Conservation (phyloP, 2,888 invertebrate genomes). For the Apocheima hispidaria region DNA sequence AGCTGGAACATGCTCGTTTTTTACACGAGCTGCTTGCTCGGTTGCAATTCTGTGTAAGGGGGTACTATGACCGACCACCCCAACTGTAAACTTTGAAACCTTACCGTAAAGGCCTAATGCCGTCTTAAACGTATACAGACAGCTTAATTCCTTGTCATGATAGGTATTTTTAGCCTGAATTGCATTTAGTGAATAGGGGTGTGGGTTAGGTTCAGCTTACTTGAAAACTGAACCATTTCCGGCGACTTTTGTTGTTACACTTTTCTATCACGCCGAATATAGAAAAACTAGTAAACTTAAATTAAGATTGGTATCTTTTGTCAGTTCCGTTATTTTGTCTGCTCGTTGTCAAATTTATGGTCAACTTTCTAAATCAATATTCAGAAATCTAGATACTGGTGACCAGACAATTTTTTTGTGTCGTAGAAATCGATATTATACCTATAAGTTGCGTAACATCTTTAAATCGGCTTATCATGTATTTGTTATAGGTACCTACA, state of each 20-base stretch:
- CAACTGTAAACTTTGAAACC: constrained; percentile 31
- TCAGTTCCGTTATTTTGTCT: constrained; percentile 19
- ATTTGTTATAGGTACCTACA: background rate
- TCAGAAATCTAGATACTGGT: constrained; percentile 27
- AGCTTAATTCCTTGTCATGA: constrained; percentile 5
- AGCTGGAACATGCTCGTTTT: constrained; percentile 68
- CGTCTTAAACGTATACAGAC: constrained; percentile 5
- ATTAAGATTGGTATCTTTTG: constrained; percentile 15
- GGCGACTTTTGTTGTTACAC: background rate
- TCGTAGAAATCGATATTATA: constrained; percentile 27
- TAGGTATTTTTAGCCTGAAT: constrained; percentile 19
- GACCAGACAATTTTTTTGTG: constrained; percentile 29
- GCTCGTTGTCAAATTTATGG: constrained; percentile 22
- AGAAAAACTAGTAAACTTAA: constrained; percentile 12
- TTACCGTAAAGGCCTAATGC: constrained; percentile 9
- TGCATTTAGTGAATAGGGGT: constrained; percentile 16
- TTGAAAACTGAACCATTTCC: constrained; percentile 8
- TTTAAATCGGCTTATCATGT: constrained; percentile 9
- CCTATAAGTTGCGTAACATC: constrained; percentile 17
- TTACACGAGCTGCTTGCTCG: constrained; percentile 56
- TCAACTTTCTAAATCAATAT: constrained; percentile 35
- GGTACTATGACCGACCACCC: constrained; percentile 25
- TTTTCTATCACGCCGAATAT: background rate
- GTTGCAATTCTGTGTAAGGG: constrained; percentile 48
- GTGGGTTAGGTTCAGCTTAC: constrained; percentile 1